These are phyloP conservation scores for Aphelenchoides fujianensis DNA, from an alignment of 1,140 invertebrate genomes.

Conservation along the genomic window DNA sequence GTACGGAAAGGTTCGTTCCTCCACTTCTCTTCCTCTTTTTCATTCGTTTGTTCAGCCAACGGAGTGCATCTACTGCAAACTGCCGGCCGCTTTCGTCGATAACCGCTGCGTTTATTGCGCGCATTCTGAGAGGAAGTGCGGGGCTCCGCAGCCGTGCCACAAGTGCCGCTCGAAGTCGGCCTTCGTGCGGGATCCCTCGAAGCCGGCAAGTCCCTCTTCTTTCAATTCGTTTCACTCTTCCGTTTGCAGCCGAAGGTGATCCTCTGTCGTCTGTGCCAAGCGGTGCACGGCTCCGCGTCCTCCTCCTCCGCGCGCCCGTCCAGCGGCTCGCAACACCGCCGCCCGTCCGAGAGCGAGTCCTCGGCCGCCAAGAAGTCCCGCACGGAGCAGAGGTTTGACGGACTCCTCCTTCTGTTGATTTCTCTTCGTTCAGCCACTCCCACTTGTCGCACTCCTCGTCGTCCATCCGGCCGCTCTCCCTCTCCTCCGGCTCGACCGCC, in stretches of 20 bases:
- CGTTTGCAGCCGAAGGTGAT: slow-evolving; percentile 41
- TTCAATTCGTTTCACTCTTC: slow-evolving; percentile 17
- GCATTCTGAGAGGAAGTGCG: slow-evolving; percentile 39
- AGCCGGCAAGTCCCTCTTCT: slow-evolving; percentile 31
- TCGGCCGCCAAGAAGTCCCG: slow-evolving; percentile 4
- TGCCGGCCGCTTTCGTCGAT: slow-evolving; percentile 47
- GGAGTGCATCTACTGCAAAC: slow-evolving; percentile 43
- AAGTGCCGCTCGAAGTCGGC: slow-evolving; percentile 41
- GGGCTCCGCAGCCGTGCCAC: slow-evolving; percentile 30
- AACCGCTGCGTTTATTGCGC: slow-evolving; percentile 48
- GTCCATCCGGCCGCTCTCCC: slow-evolving; percentile 10
- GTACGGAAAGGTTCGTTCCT: slow-evolving; percentile 41
- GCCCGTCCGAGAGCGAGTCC: neutral
- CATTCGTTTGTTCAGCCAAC: slow-evolving; percentile 28
- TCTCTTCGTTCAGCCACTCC: neutral
- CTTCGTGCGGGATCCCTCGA: slow-evolving; percentile 30
- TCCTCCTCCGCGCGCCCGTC: too few species aligned
- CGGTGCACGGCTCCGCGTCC: neutral
- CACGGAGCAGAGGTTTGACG: neutral
- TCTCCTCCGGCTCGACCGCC: too few species aligned
- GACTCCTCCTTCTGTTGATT: neutral
- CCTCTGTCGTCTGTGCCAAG: slow-evolving; percentile 38
- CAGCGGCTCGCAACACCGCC: slow-evolving; percentile 27
- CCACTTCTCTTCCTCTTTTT: neutral
- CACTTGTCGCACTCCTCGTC: neutral